Conservation (phyloP, 2,113 vertebrate species). For the Poeciliopsis retropinna region DNA sequence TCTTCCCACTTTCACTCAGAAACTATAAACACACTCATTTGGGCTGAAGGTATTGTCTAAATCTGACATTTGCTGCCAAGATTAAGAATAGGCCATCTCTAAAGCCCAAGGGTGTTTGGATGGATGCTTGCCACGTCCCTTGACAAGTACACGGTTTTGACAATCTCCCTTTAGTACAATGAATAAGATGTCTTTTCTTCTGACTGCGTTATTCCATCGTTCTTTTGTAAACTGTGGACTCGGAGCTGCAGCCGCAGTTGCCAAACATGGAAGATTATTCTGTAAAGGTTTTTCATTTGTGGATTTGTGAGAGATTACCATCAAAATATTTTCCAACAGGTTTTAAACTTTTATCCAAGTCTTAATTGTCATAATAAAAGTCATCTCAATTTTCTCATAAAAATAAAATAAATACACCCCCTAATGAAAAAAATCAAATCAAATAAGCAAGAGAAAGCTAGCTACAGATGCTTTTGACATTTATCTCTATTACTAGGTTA, state of each 20-base stretch:
- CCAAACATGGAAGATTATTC: neutral
- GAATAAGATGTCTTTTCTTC: conserved; percentile 21
- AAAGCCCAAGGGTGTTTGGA: conserved; percentile 30
- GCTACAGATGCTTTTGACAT: neutral
- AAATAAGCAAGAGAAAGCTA: neutral
- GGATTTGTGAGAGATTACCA: neutral
- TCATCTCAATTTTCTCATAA: neutral
- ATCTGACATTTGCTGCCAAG: conserved; percentile 33
- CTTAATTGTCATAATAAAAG: neutral
- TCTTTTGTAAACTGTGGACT: neutral
- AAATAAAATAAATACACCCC: neutral
- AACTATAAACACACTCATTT: conserved; percentile 37
- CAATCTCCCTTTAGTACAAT: conserved; percentile 10
- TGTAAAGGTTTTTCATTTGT: neutral
- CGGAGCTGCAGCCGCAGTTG: neutral
- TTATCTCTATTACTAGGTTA: neutral
- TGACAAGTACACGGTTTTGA: conserved; percentile 1
- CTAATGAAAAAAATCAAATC: neutral
- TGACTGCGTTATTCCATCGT: conserved; percentile 5
- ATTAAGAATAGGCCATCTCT: conserved; percentile 40
- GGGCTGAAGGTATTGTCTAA: conserved; percentile 36
- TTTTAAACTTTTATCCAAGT: neutral
- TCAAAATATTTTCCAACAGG: neutral
- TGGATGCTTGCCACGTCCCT: conserved; percentile 16
- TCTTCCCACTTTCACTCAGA: conserved; percentile 31